Conservation (phyloP, 2,113 vertebrate genomes). For the Herpailurus yagouaroundi region DNA sequence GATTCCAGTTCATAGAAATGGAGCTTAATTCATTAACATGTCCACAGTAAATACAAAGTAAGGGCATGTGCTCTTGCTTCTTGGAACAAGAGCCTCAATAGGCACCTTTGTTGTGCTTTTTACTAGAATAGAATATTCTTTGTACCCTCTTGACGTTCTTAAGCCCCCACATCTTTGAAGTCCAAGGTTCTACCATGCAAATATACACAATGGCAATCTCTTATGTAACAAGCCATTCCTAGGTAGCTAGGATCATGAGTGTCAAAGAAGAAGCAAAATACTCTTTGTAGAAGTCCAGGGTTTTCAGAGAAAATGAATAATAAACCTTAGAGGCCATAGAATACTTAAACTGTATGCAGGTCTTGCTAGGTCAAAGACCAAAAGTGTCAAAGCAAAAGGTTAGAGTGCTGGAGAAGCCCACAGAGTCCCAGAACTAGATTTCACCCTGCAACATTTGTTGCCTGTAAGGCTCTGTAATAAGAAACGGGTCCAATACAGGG, state of each 20-base stretch:
- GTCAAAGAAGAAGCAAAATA: not conserved
- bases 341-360: not conserved
- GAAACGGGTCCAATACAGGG: not conserved
- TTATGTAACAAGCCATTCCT: constrained; percentile 70
- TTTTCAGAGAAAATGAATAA: constrained; percentile 24
- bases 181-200: not conserved
- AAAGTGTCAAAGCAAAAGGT: not conserved
- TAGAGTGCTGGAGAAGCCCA: not conserved
- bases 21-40: not conserved
- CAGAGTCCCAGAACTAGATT: not conserved
- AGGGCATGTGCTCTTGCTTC: not conserved
- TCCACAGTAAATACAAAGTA: not conserved
- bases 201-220: not conserved
- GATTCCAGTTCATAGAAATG: not conserved
- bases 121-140: not conserved
- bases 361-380: not conserved
- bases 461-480: not conserved
- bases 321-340: not conserved
- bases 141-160: not conserved
- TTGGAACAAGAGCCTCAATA: not conserved
- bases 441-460: not conserved
- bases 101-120: not conserved
- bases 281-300: constrained; percentile 14
- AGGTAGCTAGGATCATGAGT: constrained; percentile 18
- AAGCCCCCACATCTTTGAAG: constrained; percentile 16